Evolutionary conservation across 2,113 vertebrate genomes (phyloP), one percentile per base, ranked within the genome.

Genomic region (Eclectus roratus): DNA sequence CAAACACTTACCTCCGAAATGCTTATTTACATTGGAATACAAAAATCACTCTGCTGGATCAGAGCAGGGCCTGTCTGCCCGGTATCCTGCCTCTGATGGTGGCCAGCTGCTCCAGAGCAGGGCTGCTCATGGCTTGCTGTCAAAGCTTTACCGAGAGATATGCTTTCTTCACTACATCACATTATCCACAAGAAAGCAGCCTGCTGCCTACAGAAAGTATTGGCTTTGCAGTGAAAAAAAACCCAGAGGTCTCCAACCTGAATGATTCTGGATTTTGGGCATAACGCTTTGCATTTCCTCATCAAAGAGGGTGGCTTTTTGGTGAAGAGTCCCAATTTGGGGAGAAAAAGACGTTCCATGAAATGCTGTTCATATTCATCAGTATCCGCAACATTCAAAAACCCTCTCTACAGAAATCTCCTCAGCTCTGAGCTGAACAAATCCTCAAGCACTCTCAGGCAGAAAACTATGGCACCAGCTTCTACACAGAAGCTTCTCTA

Each of bases 21-120:
- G 58, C 83, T 91, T 93, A 91, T 94, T 95, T 96, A 96, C 91
- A 66, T 37, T 92, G 72, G 91, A 96, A 95, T 86, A 93, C 76
- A 87, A 95, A 95, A 97, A 89, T 91, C 81, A 74, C 73, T 84
- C 82, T 91, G 55, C 55, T 89, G 85, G 80, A 95, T 91, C 80
- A 88, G 72, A 82, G 46, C 61, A 93, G 70, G 39, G 41, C 64
- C 83, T 90, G 73, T 88, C 91, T 89, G 65, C 89, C 81, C 72
- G 3, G 88, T 55, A 90, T 96, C 95, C 93, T 94, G 93, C 49
- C 92, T 92, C 76, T 93, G 93, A 94, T 49, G 89, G 92, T 92
- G 93, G 84, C 86, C 92, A 97, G 88, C 89, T 96, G 95, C 90
- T 88, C 83, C n/a, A 73, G 72, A 95, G 85, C 66, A 71, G 47